Evolutionary conservation across 2,797 vertebrate genomes (phyloP), one percentile per base, ranked within the genome.

Genomic region (Heliangelus exortis): DNA sequence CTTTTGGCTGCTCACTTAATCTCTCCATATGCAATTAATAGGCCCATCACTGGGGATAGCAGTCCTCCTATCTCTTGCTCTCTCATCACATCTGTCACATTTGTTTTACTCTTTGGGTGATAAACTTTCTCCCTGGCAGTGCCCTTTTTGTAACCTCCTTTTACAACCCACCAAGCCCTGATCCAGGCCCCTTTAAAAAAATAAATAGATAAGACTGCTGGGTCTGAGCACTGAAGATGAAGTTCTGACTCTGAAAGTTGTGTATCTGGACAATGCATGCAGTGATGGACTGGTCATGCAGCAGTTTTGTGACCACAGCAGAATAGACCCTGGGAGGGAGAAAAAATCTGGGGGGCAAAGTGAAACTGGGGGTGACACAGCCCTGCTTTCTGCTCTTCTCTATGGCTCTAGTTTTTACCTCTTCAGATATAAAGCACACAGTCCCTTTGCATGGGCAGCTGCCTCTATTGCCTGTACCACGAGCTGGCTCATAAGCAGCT

Each of bases 1-100:
- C 80, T 96, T 92, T 92, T 68, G 91, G 29, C 63, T 86, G 45
- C 79, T 62, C 77, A 51, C 51, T 92, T 89, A 57, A 87, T 93
- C 67, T 91, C 66, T 51, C 50, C 48, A 26, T 54, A 36, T 1
- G 1, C 62, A 86, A 80, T 89, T 90, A 95, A 93, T 50, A 74
- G 62, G 23, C 45, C 39, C 3, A 0, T 85, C 72, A 83, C 69
- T 59, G 67, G 41, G 63, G 53, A 82, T 17, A 69, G 54, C 55
- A 78, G 41, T 3, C 36, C n/a, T 75, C 65, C 67, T 90, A 31
- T 67, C 87, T 91, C 71, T 28, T 73, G 45, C 47, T 87, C 68
- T 91, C 33, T 90, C 93, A 80, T 71, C 84, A 90, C 62, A 76
- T 92, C 72, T 76, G 34, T 90, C 83, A 78, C 5, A 0, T 80